Conservation (phyloP, 2,888 invertebrate genomes). For the Chouioia cunea region DNA sequence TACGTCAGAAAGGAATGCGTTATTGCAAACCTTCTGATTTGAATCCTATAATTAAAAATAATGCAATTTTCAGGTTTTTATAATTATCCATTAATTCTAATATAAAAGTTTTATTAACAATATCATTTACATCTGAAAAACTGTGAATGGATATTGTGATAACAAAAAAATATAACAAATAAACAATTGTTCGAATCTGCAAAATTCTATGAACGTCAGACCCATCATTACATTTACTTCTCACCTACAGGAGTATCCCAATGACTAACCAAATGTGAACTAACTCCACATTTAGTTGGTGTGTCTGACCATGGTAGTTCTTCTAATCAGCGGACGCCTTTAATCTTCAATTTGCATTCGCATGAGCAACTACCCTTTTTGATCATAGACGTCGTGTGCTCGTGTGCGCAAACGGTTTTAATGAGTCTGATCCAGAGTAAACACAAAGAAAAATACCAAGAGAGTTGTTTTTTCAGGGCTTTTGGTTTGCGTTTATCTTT, state of each 20-base stretch:
- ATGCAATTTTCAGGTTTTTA: too few species aligned
- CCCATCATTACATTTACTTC: constrained; percentile 13
- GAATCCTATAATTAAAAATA: too few species aligned
- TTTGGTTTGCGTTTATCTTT: background rate
- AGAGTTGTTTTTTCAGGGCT: background rate
- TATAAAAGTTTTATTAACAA: too few species aligned
- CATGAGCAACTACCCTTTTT: constrained; percentile 51
- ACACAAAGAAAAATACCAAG: too few species aligned
- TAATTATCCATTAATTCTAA: too few species aligned
- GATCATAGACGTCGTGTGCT: constrained; percentile 24
- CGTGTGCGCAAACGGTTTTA: background rate
- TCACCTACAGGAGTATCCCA: constrained; percentile 5
- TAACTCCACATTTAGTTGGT: constrained; percentile 40
- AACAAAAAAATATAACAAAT: too few species aligned
- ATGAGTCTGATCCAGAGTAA: background rate
- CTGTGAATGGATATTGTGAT: too few species aligned
- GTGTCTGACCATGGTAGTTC: constrained; percentile 7
- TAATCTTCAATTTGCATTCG: constrained; percentile 28
- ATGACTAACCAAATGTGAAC: constrained; percentile 10
- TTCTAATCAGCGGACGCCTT: constrained; percentile 34
- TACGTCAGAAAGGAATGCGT: constrained; percentile 62
- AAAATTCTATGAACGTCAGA: constrained; percentile 61
- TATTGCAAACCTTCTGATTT: too few species aligned
- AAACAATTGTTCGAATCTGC: background rate
- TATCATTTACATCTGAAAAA: too few species aligned